Percentiles rank a stretch among this genome's conserved stretches.
phyloP scores from a whole-genome alignment of 2,113 vertebrate genomes.

The Agelaius tricolor region DNA sequence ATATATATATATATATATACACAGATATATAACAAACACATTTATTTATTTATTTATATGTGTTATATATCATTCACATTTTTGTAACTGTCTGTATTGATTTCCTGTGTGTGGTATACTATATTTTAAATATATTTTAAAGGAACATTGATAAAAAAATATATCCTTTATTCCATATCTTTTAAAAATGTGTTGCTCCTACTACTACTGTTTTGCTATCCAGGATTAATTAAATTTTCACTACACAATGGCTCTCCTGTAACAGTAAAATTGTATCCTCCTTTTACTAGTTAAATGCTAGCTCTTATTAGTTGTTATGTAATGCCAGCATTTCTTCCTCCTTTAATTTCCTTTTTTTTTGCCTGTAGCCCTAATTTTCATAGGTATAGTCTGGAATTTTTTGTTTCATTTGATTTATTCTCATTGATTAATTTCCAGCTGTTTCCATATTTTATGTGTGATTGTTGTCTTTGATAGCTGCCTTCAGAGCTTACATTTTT shows the following conservation, averaged over 20 bases:
- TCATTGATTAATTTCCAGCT: slow-evolving; percentile 27
- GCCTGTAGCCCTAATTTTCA: background rate
- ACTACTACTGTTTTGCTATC: background rate
- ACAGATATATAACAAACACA: too few species aligned
- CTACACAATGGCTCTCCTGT: background rate
- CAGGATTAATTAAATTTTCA: background rate
- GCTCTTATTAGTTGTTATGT: background rate
- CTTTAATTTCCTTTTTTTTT: background rate
- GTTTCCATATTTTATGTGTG: slow-evolving; percentile 4
- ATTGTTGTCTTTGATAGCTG: background rate
- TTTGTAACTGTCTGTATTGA: background rate
- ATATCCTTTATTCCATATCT: background rate
- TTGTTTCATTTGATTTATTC: background rate
- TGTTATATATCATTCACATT: background rate
- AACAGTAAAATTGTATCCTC: background rate
- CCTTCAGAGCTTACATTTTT: background rate
- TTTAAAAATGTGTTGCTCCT: background rate
- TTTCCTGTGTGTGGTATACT: background rate
- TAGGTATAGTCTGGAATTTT: background rate
- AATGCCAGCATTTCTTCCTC: background rate
- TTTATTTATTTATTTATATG: too few species aligned
- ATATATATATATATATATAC: background rate
- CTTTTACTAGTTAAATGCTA: background rate
- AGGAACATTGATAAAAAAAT: background rate
- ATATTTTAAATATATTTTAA: background rate